Base-by-base conservation (phyloP, 2,113 vertebrate species). In the Triplophysa siluroides region DNA sequence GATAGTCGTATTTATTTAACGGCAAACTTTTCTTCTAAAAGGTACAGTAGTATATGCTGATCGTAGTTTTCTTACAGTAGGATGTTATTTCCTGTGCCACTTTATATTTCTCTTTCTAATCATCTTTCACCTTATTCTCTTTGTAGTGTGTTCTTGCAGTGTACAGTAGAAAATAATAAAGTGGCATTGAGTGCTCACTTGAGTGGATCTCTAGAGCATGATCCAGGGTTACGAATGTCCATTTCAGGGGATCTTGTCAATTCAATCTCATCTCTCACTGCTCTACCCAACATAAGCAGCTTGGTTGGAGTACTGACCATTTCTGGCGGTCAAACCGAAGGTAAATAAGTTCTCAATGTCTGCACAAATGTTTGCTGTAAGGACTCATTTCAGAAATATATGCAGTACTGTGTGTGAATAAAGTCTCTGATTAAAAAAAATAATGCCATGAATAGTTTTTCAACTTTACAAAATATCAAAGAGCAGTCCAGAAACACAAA, bases 1-100 rank as follows among this genome's bases (percentile, higher is more conserved):
- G 81, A 90, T 24, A 67, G 92, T 45, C 82, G 87, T 24, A 75
- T 95, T 43, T 88, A 89, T 76, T 81, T 96, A 45, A 78, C 80
- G 1, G 85, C 92, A 80, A 94, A 93, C 85, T 43, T 90, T 63
- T 88, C 92, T 47, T 84, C 90, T 2, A 86, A 93, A 84, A 95
- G 95, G 95, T 95, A 86, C n/a, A 58, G 8, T 58, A 18, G n/a
- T 13, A n/a, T n/a, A 8, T 45, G 16, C 65, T 65, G 14, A 21
- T 45, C 12, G 14, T 26, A 50, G 2, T 9, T 23, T n/a, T 73
- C 8, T 21, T 38, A 38, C 0, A 10, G 23, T 50, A 14, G 2
- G 12, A 50, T 5, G 3, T 24, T 16, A 50, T 43, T 4, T 21
- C 26, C 9, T 76, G 43, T 21, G 21, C 6, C 0, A 50, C 11